Evolutionary conservation across 2,797 vertebrate species (phyloP), one percentile per base, ranked within the genome.

Genomic region (Phoeniculus purpureus): DNA sequence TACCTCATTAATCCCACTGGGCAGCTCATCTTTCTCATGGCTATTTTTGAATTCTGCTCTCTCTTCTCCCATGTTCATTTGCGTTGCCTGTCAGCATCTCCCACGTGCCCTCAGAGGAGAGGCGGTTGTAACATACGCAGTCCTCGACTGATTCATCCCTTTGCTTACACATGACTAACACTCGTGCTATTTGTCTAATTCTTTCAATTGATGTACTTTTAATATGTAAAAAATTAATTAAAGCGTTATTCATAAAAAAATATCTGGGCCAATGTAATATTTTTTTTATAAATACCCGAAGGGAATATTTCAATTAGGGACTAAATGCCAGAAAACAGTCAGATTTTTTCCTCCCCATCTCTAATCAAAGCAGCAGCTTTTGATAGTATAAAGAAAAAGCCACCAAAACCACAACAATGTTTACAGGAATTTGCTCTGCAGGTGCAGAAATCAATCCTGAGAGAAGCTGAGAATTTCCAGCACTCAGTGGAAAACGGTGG

Each of bases 211-310:
- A 87, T 90, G 92, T 52, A 51, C 85, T 40, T 92, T 90, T 92
- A 85, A 95, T 95, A 96, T 86, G 94, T 90, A 94, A 93, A 94
- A 96, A 85, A 64, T 94, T 97, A 96, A 97, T 95, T 96, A 95
- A 96, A 96, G 84, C 54, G 12, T 94, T 96, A 85, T 96, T 95
- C 89, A 94, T 93, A 90, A 90, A 93, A 96, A 91, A 90, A 72
- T n/a, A 94, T 86, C 93, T 94, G 85, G 87, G 90, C 86, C 95
- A 94, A 88, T 80, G 92, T 91, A 79, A 45, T 94, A 37, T 22
- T 68, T 89, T 89, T 94, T 90, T 90, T 77, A 76, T 40, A 87
- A 95, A 96, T 74, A 94, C 90, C 96, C 90, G n/a, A 58, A 78
- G 94, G 94, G 79, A 52, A 45, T 91, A 94, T 96, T 94, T 81